Evolutionary conservation across 2,888 invertebrate genomes (phyloP).

Genomic region (Atherix ibis): DNA sequence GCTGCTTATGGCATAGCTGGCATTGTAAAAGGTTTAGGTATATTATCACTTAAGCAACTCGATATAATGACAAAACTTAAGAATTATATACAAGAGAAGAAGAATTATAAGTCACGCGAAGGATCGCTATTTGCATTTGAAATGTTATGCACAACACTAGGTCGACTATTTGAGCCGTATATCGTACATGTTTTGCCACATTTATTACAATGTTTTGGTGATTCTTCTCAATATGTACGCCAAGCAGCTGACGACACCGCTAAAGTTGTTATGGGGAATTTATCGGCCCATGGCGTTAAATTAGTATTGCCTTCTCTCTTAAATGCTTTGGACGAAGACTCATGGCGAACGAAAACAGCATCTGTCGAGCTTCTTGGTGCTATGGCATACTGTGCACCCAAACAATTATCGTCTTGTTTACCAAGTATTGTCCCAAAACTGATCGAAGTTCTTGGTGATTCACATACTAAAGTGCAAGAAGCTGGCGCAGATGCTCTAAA

Average conservation of each 20-base stretch:
- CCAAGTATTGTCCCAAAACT: constrained; percentile 97
- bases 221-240: constrained; percentile 87
- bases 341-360: constrained; percentile 96
- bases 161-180: constrained; percentile 95
- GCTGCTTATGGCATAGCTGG: constrained; percentile 97
- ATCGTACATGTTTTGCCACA: constrained; percentile 94
- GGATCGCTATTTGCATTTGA: constrained; percentile 96
- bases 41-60: constrained; percentile 82
- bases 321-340: constrained; percentile 89
- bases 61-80: constrained; percentile 91
- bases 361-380: constrained; percentile 92
- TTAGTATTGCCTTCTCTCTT: constrained; percentile 86
- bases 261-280: constrained; percentile 84
- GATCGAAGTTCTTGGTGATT: constrained; percentile 92
- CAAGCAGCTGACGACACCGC: constrained; percentile 94
- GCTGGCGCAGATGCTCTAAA: constrained; percentile 91
- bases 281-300: constrained; percentile 95
- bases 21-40: constrained; percentile 91
- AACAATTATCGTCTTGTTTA: constrained; percentile 92
- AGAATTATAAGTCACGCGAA: constrained; percentile 85
- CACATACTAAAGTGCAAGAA: constrained; percentile 91
- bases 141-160: constrained; percentile 78
- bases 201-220: constrained; percentile 88
- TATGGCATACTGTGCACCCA: constrained; percentile 98
- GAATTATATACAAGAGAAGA: constrained; percentile 90